phyloP scores from a whole-genome alignment of 2,888 invertebrate species.

The Drosophila anceps region DNA sequence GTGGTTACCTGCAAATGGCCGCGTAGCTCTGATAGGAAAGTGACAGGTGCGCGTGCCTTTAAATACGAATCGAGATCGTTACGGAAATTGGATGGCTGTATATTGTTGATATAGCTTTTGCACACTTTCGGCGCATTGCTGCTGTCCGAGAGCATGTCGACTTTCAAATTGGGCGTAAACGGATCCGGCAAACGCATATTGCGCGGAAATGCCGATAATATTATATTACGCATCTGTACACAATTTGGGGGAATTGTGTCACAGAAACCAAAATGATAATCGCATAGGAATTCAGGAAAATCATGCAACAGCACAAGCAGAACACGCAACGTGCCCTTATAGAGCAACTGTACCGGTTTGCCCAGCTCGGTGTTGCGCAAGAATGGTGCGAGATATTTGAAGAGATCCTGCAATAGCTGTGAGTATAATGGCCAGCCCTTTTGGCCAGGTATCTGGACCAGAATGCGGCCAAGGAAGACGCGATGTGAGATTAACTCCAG shows the following conservation, averaged over 20 bases:
- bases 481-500: conserved; percentile 98
- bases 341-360: conserved; percentile 96
- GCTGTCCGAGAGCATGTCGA: conserved; percentile 96
- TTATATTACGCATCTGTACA: conserved; percentile 99
- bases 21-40: conserved; percentile 96
- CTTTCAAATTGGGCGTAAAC: conserved; percentile 97
- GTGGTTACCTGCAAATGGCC: conserved; percentile 95
- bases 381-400: conserved; percentile 98
- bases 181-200: conserved; percentile 99
- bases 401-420: conserved; percentile 96
- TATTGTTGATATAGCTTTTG: conserved; percentile 94
- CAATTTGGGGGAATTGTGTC: conserved; percentile 99
- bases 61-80: conserved; percentile 98
- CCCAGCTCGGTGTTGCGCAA: conserved; percentile 98
- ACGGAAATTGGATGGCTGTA: conserved; percentile 95
- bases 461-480: conserved; percentile 96
- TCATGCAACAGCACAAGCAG: conserved; percentile 98
- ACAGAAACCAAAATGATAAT: conserved; percentile 99
- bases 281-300: conserved; percentile 99
- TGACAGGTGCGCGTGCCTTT: conserved; percentile 96
- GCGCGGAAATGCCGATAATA: conserved; percentile 98
- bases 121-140: conserved; percentile 94
- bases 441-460: conserved; percentile 96
- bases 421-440: conserved; percentile 99
- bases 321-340: conserved; percentile 98